phyloP scores from a whole-genome alignment of 2,113 vertebrate species.

The Pholis gunnellus region DNA sequence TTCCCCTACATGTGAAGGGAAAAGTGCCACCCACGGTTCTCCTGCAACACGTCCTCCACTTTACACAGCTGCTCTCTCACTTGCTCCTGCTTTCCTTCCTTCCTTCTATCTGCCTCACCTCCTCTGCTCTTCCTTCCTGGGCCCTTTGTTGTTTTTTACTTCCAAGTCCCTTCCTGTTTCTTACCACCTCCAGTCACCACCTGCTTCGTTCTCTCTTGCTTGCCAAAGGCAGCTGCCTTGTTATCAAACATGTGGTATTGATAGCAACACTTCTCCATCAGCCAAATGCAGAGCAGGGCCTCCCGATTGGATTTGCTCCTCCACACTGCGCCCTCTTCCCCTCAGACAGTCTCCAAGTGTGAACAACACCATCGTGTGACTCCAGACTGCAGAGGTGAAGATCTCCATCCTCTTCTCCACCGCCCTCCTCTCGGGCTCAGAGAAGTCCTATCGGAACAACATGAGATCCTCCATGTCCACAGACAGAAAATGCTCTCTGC shows the following conservation, averaged over 20 bases:
- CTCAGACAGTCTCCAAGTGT: slow-evolving; percentile 64
- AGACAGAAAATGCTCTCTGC: slow-evolving; percentile 39
- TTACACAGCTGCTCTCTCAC: slow-evolving; percentile 61
- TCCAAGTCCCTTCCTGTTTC: slow-evolving; percentile 5
- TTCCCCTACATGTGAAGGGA: slow-evolving; percentile 68
- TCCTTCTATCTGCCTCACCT: slow-evolving; percentile 12
- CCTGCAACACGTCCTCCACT: slow-evolving; percentile 64
- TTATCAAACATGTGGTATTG: slow-evolving; percentile 60
- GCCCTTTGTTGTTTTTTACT: slow-evolving; percentile 4
- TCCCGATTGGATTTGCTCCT: slow-evolving; percentile 58
- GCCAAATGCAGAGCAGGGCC: slow-evolving; percentile 49
- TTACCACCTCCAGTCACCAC: neutral
- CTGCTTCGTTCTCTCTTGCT: neutral
- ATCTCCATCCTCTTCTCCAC: slow-evolving; percentile 64
- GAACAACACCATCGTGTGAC: slow-evolving; percentile 70
- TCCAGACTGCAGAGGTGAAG: slow-evolving; percentile 63
- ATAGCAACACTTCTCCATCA: slow-evolving; percentile 59
- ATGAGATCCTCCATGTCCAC: slow-evolving; percentile 44
- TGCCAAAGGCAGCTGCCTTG: neutral
- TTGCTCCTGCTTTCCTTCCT: slow-evolving; percentile 47
- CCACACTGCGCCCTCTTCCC: slow-evolving; percentile 14
- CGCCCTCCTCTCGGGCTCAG: neutral
- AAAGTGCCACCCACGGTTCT: slow-evolving; percentile 69
- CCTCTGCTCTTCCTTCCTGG: neutral
- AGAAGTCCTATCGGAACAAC: slow-evolving; percentile 54